These are phyloP conservation scores for Rhabdornis inornatus DNA, from an alignment of 2,113 vertebrate species.

Conservation along the genomic window DNA sequence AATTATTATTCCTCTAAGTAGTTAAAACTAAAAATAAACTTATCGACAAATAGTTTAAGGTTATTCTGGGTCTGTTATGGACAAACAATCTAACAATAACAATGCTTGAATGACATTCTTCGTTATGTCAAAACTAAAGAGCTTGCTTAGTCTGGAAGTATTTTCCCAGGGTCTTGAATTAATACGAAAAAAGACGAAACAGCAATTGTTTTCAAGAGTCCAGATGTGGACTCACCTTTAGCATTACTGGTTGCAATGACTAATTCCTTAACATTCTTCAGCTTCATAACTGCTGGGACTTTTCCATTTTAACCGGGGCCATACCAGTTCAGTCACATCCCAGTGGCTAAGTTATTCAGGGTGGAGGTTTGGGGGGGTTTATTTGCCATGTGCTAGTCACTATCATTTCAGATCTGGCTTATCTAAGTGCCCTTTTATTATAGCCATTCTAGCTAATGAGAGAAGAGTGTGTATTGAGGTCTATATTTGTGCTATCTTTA, in stretches of 20 bases:
- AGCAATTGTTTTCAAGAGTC: not conserved
- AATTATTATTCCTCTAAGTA: not conserved
- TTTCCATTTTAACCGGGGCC: not conserved
- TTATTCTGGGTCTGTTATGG: not conserved
- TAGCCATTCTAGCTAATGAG: not conserved
- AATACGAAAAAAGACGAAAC: not conserved
- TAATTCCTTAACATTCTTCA: not conserved
- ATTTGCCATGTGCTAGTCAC: not conserved
- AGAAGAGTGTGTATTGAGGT: not conserved
- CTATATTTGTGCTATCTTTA: not conserved
- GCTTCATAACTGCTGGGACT: fast-evolving
- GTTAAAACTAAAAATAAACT: not conserved
- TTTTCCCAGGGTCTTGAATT: not conserved
- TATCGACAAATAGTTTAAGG: not conserved
- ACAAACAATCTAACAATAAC: not conserved
- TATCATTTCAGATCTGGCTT: not conserved
- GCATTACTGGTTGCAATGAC: not conserved
- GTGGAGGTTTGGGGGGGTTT: not conserved
- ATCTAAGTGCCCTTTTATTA: not conserved
- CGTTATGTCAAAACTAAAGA: not conserved
- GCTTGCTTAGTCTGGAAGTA: not conserved
- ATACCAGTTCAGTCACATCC: not conserved
- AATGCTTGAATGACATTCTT: not conserved
- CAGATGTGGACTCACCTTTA: not conserved
- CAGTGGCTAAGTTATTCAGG: not conserved